Evolutionary conservation across 2,888 invertebrate genomes (phyloP).

Genomic region (Melanotus villosus): DNA sequence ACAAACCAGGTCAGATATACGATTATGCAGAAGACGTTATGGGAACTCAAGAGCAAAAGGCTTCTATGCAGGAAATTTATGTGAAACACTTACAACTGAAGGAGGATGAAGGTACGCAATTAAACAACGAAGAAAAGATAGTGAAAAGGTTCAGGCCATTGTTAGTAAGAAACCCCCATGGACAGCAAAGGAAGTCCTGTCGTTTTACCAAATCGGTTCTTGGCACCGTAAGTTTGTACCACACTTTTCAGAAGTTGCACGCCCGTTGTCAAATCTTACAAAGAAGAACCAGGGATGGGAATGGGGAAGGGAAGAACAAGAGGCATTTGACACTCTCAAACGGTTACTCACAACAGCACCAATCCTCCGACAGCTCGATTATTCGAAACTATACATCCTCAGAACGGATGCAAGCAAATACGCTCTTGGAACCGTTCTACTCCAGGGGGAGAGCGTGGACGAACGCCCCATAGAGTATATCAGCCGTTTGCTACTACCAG

Average conservation of each 20-base stretch:
- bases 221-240: slow-evolving; percentile 50
- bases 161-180: slow-evolving; percentile 31
- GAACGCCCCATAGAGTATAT: slow-evolving; percentile 18
- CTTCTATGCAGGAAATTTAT: too few relatives aligned
- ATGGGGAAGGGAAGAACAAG: slow-evolving; percentile 29
- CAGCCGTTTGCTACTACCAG: slow-evolving; percentile 1
- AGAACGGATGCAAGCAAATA: slow-evolving; percentile 33
- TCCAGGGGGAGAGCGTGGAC: neutral
- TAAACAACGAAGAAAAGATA: too few relatives aligned
- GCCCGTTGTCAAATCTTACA: slow-evolving; percentile 38
- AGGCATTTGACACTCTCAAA: slow-evolving; percentile 29
- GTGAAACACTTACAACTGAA: too few relatives aligned
- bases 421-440: slow-evolving; percentile 10
- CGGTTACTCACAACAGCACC: slow-evolving; percentile 21
- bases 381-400: slow-evolving; percentile 1
- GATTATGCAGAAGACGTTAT: too few relatives aligned
- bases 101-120: too few relatives aligned
- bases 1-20: too few relatives aligned
- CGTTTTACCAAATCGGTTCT: slow-evolving; percentile 43
- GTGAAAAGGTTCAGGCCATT: slow-evolving; percentile 38
- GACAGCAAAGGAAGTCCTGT: slow-evolving; percentile 29
- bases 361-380: slow-evolving; percentile 24
- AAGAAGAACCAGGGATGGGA: slow-evolving; percentile 45
- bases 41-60: too few relatives aligned
- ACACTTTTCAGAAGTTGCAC: slow-evolving; percentile 42